A percentile compares a stretch with the other conserved stretches of the same genome.
Evolutionary conservation across 2,888 invertebrate genomes (phyloP).

Genomic region (Meteorus cinctellus): DNA sequence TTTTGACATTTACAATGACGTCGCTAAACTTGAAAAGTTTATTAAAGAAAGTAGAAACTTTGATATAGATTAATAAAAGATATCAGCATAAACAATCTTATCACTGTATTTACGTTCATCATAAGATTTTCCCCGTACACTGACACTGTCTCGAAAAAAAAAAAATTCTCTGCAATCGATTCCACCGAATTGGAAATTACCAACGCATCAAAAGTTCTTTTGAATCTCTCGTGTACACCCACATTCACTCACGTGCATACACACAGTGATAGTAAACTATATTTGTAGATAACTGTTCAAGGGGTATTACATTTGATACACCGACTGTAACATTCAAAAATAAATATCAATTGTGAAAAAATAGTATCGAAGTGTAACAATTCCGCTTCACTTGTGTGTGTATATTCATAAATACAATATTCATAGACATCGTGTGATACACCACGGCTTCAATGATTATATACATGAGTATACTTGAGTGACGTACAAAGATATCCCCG

Average conservation of each 20-base stretch:
- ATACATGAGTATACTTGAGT: slow-evolving; percentile 15
- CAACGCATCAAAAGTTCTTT: slow-evolving; percentile 21
- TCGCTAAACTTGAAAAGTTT: neutral
- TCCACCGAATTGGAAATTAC: slow-evolving; percentile 25
- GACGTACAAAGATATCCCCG: slow-evolving; percentile 4
- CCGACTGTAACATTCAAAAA: neutral
- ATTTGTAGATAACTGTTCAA: neutral
- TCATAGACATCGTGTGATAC: neutral
- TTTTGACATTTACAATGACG: neutral
- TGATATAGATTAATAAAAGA: too few relatives aligned
- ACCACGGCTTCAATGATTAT: slow-evolving; percentile 1
- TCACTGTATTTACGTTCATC: too few relatives aligned
- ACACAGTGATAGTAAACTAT: neutral
- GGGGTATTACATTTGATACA: neutral
- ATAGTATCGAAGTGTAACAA: slow-evolving; percentile 5
- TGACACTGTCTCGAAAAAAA: too few relatives aligned
- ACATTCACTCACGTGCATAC: neutral
- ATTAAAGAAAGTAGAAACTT: too few relatives aligned
- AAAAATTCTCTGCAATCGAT: too few relatives aligned
- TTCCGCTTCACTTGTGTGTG: neutral
- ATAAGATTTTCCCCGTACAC: too few relatives aligned
- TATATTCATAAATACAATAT: neutral
- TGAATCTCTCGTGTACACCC: neutral
- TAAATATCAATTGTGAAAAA: neutral
- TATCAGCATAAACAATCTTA: too few relatives aligned